phyloP scores from a whole-genome alignment of 2,113 vertebrate species.

The Struthio camelus region DNA sequence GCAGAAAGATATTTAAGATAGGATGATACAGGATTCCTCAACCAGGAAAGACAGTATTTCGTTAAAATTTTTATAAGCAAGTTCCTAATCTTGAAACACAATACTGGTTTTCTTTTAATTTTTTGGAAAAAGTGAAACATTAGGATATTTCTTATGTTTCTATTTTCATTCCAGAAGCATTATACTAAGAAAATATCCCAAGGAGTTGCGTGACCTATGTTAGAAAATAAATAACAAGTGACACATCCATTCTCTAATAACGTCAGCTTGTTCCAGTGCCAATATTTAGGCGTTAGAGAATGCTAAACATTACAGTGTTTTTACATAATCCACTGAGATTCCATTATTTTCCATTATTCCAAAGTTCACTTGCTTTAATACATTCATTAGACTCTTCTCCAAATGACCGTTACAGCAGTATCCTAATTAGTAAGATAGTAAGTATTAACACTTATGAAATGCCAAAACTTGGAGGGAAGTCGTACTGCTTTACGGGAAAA shows the following conservation, averaged over 20 bases:
- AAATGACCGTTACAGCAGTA: background rate
- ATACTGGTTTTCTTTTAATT: background rate
- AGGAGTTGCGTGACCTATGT: background rate
- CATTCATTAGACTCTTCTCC: background rate
- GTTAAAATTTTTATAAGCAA: background rate
- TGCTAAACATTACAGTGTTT: background rate
- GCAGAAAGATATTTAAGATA: background rate
- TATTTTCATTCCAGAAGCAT: background rate
- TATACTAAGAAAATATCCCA: background rate
- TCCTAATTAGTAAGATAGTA: background rate
- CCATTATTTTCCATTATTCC: background rate
- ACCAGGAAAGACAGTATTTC: background rate
- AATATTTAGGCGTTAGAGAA: background rate
- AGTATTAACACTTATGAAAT: background rate
- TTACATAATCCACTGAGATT: background rate
- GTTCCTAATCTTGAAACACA: background rate
- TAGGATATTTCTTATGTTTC: background rate
- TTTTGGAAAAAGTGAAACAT: background rate
- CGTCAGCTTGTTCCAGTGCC: background rate
- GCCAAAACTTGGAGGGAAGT: background rate
- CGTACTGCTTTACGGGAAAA: background rate
- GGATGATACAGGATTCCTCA: background rate
- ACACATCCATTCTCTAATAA: background rate
- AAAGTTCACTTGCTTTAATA: background rate
- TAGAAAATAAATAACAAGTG: background rate